A percentile compares a stretch with the other conserved stretches of the same genome.
Conservation (phyloP, 2,888 invertebrate species). For the Barypeithes pellucidus region DNA sequence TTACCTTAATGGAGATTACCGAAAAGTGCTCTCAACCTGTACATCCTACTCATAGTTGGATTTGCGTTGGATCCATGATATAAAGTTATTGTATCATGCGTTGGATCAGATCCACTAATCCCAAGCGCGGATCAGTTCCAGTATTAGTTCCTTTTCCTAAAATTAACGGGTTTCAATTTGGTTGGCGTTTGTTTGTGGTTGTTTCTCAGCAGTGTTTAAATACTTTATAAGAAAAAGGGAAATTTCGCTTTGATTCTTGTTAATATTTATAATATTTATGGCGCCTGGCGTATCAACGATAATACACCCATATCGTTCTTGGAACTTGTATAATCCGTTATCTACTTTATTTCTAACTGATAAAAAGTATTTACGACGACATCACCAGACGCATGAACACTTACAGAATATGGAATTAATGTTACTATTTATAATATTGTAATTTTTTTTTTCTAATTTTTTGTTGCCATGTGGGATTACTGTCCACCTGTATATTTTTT, state of each 20-base stretch:
- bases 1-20: no score
- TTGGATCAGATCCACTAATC: no score
- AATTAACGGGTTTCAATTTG: no score
- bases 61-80: no score
- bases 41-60: no score
- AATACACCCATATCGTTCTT: conserved; percentile 38
- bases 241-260: not conserved
- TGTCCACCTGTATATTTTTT: not conserved
- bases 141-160: no score
- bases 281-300: conserved; percentile 30
- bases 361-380: conserved; percentile 37
- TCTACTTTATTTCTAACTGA: conserved; percentile 42
- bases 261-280: conserved; percentile 13
- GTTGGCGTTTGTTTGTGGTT: no score
- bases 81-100: no score
- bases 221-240: not conserved
- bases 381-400: conserved; percentile 18
- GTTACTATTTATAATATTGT: conserved; percentile 2
- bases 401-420: not conserved
- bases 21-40: no score
- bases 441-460: not conserved
- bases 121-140: no score
- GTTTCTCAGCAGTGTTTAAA: not conserved
- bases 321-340: conserved; percentile 33
- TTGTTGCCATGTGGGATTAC: not conserved